phyloP scores from a whole-genome alignment of 2,113 vertebrate species.

The Ailuropoda melanoleuca region DNA sequence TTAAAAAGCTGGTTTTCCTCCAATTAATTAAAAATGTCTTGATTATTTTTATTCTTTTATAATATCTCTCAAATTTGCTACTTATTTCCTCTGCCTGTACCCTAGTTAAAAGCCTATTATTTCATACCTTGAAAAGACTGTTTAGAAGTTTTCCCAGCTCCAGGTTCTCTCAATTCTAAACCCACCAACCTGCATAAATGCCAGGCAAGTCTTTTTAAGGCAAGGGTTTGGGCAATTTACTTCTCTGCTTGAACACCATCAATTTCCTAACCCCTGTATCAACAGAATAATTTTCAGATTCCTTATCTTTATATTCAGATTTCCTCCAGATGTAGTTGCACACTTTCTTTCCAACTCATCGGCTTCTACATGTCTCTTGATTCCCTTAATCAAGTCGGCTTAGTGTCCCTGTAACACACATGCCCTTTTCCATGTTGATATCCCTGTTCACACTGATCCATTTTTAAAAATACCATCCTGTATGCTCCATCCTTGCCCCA shows the following conservation, averaged over 20 bases:
- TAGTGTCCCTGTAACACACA: not conserved
- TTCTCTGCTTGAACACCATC: not conserved
- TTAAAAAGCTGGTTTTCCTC: not conserved
- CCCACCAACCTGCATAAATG: not conserved
- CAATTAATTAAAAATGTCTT: conserved; percentile 7
- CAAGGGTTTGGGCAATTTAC: not conserved
- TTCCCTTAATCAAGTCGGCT: not conserved
- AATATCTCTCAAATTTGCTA: not conserved
- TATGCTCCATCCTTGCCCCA: not conserved
- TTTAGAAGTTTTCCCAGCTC: not conserved
- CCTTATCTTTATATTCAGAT: not conserved
- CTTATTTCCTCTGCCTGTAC: not conserved
- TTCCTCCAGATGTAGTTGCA: not conserved
- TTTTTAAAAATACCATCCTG: not conserved
- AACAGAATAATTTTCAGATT: not conserved
- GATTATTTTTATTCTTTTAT: conserved; percentile 3
- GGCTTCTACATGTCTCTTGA: not conserved
- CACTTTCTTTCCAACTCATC: not conserved
- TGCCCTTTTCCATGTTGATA: not conserved
- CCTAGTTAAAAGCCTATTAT: not conserved
- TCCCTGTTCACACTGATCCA: not conserved
- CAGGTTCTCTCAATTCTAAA: not conserved
- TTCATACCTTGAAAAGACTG: not conserved
- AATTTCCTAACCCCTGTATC: not conserved
- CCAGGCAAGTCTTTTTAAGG: not conserved